Conservation (phyloP, 23 tunicate genomes). For the Halocynthia aurantium region DNA sequence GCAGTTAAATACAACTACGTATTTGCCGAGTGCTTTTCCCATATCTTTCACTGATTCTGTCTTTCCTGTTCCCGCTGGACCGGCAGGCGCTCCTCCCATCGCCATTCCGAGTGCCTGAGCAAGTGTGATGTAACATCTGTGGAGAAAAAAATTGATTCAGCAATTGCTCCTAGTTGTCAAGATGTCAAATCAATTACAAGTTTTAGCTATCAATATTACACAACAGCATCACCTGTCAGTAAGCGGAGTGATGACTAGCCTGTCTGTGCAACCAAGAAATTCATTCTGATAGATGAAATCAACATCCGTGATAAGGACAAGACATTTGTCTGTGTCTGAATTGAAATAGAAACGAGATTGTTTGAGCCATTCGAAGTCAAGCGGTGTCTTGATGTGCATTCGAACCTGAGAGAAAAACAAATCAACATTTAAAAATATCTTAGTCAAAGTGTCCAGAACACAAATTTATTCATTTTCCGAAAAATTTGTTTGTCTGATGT, state of each 20-base stretch:
- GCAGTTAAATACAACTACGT: slow-evolving; percentile 97
- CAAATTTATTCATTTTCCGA: neutral
- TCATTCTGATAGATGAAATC: slow-evolving; percentile 93
- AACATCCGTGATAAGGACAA: slow-evolving; percentile 95
- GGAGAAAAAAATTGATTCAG: too few species aligned
- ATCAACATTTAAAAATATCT: neutral
- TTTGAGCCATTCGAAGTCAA: slow-evolving; percentile 97
- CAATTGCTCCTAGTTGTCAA: too few species aligned
- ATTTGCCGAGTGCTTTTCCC: slow-evolving; percentile 99
- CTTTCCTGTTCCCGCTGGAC: slow-evolving; percentile 99
- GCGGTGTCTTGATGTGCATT: slow-evolving; percentile 93
- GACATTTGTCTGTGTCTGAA: slow-evolving; percentile 77
- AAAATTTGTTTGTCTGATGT: neutral
- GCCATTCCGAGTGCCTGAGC: slow-evolving; percentile 98
- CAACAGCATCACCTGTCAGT: slow-evolving; percentile 72
- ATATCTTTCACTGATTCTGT: slow-evolving; percentile 97
- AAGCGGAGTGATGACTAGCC: slow-evolving; percentile 97
- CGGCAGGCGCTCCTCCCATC: slow-evolving; percentile 99
- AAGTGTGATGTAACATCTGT: slow-evolving; percentile 96
- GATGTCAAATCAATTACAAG: too few species aligned
- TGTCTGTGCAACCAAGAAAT: slow-evolving; percentile 96
- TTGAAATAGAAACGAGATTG: slow-evolving; percentile 97
- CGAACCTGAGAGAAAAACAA: slow-evolving; percentile 47
- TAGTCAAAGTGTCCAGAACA: neutral
- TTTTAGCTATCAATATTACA: neutral